Evolutionary conservation across 2,797 vertebrate genomes (phyloP), one percentile per base, ranked within the genome.

Genomic region (Micromesistius poutassou): DNA sequence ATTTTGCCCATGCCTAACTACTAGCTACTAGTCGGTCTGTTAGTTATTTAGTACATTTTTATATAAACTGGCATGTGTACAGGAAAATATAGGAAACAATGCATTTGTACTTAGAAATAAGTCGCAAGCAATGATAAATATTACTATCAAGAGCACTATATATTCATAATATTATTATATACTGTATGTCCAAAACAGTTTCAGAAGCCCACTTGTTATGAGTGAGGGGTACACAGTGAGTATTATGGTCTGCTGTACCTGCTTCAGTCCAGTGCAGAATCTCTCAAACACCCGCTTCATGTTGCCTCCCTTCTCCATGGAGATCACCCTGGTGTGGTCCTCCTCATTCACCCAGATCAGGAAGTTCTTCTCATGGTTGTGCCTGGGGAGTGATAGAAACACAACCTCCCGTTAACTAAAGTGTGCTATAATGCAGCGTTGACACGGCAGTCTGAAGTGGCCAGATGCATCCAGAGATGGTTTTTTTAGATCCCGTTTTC

Each of bases 241-340:
- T 22, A 19, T 30, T 3, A 25, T 14, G 42, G 16, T 16, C 31
- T 68, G n/a, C 22, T 5, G 14, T 82, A 97, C 97, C 94, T 98
- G 95, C 87, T 95, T 95, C 35, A 98, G 94, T 82, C 97, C 97
- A 33, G 90, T 93, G 88, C 97, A 98, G 94, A 98, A 98, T 28
- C 96, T 94, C 85, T 98, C 97, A 81, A 98, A 98, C 78, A 98
- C 97, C 19, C 96, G 90, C 86, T 96, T 97, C 97, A 98, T 98
- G 88, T 98, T 98, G 89, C 97, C 97, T n/a, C 97, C 96, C 77
- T 96, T 98, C 90, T 98, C 97, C 97, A 98, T 98, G 81, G 97
- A 98, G 92, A 98, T 98, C 82, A 98, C 96, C 85, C 97, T 93
- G 84, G 96, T 98, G 90, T 98, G 97, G 89, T 98, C 97, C 86